A percentile compares a stretch with the other conserved stretches of the same genome.
Evolutionary conservation across 2,113 vertebrate genomes (phyloP).

Genomic region (Zosterops japonicus): DNA sequence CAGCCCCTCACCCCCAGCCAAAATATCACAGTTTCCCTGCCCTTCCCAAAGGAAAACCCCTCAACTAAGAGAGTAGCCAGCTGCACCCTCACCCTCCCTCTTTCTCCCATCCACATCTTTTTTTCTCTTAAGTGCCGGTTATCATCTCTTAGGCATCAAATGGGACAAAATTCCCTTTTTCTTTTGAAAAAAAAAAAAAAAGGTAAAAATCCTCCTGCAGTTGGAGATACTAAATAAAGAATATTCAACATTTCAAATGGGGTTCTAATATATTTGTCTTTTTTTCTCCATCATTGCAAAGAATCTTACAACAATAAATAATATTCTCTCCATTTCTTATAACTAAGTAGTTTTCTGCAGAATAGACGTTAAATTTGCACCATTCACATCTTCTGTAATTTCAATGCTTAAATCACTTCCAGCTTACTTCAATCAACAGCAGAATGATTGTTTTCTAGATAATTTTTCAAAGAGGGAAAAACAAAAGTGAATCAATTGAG

Average conservation of each 20-base stretch:
- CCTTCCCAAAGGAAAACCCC: neutral
- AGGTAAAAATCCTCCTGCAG: accelerated
- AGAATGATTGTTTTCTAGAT: neutral
- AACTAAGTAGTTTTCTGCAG: neutral
- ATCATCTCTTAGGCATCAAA: neutral
- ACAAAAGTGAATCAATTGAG: neutral
- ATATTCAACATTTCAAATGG: neutral
- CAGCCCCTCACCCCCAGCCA: too few species aligned
- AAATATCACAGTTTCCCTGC: neutral
- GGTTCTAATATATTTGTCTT: neutral
- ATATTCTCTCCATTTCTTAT: neutral
- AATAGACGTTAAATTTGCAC: neutral
- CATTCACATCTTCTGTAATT: neutral
- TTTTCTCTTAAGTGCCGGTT: neutral
- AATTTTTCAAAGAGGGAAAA: neutral
- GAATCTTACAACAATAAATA: neutral
- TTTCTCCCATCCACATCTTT: neutral
- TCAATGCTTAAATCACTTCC: neutral
- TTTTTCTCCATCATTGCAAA: neutral
- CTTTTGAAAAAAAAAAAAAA: neutral
- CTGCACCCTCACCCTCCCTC: neutral
- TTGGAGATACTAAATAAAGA: accelerated
- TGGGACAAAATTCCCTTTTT: neutral
- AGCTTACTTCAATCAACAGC: neutral
- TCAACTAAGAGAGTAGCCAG: neutral